Conservation (phyloP, 2,113 vertebrate species). For the Periophthalmodon schlosseri region DNA sequence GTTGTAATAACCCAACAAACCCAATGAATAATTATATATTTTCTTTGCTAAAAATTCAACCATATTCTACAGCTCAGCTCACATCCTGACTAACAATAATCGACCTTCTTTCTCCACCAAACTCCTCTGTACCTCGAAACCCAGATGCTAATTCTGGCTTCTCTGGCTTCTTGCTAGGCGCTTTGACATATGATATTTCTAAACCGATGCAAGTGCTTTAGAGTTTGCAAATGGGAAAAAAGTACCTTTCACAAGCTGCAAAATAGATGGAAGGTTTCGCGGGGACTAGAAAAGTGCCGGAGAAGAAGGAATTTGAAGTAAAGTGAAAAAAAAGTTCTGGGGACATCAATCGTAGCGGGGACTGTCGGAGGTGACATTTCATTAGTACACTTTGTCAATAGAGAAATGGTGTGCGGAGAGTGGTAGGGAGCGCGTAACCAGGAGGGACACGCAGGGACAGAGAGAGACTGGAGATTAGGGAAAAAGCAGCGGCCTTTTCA, state of each 20-base stretch:
- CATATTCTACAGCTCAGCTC: not conserved
- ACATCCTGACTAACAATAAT: constrained; percentile 4
- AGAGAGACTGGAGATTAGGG: constrained; percentile 63
- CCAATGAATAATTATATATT: not conserved
- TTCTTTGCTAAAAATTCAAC: not conserved
- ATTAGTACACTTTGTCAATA: constrained; percentile 93
- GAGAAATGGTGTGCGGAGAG: constrained; percentile 82
- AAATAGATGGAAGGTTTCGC: constrained; percentile 37
- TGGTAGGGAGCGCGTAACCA: constrained; percentile 61
- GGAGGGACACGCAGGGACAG: constrained; percentile 68
- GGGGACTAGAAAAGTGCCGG: constrained; percentile 48
- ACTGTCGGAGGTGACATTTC: constrained; percentile 92
- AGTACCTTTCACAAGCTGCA: constrained; percentile 41
- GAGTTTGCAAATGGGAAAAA: constrained; percentile 44
- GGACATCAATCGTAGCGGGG: constrained; percentile 85
- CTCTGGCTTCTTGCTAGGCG: not conserved
- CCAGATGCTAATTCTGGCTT: constrained; percentile 11
- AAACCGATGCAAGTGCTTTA: constrained; percentile 20
- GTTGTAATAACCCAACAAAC: no score
- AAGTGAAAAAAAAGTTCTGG: constrained; percentile 84
- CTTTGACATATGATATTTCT: constrained; percentile 23
- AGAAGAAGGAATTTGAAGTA: constrained; percentile 84
- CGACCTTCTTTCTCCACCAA: constrained; percentile 10
- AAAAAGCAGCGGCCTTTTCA: constrained; percentile 84
- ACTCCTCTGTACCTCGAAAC: constrained; percentile 15